Evolutionary conservation across 2,888 invertebrate species (phyloP), one percentile per base, ranked within the genome.

Genomic region (Halictus ligatus): DNA sequence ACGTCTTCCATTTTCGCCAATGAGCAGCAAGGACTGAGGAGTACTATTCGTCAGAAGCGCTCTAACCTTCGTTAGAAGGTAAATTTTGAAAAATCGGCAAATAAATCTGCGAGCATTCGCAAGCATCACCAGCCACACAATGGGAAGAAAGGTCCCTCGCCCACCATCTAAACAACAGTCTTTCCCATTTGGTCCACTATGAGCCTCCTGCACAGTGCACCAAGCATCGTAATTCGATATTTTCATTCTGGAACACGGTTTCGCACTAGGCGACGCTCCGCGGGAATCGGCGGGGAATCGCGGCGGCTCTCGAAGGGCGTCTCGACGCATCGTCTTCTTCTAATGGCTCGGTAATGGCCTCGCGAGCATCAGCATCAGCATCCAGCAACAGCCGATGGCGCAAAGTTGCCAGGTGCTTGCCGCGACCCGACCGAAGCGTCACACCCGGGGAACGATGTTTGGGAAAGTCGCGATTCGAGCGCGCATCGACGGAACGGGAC

Each of bases 171-270:
- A 54, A 54, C 3, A 54, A 21, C 10, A 54, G n/a, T n/a, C 21
- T 21, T 21, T 10, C 21, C 54, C 10, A 54, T 54, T 8, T 54
- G 8, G 21, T 2, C 2, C 10, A 10, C 21, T 10, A n/a, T 21
- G 54, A 54, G 3, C 21, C 21, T 54, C 54, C 54, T n/a, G 54
- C 3, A n/a, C 54, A 3, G 10, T 54, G 54, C 21, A 54, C 54
- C 10, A 10, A 2, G 8, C 8, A 18, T 29, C 67, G 67, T 67
- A 15, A 67, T 67, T 67, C 67, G 67, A 67, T 67, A 67, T 67
- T 67, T 67, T 67, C 29, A 67, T 67, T 67, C 18, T 15, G 8
- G 18, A 67, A 67, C 67, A 67, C 18, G 67, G 67, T 67, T 67
- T 67, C 67, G 67, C 67, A 67, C 67, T 67, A 67, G 18, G 18